phyloP scores from a whole-genome alignment of 2,888 invertebrate species.

The Amphipoea oculea region DNA sequence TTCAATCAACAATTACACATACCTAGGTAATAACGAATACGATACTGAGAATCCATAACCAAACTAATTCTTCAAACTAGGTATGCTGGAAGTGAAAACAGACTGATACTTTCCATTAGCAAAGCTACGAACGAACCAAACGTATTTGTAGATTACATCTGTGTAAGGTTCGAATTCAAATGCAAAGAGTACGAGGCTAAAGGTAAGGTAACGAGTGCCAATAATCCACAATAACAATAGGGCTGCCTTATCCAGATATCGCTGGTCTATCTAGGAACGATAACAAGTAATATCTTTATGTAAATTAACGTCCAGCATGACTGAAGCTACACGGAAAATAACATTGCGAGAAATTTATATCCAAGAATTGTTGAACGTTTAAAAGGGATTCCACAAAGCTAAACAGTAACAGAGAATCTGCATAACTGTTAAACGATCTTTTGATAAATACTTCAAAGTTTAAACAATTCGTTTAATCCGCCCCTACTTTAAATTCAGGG shows the following conservation, averaged over 20 bases:
- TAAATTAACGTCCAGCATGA: conserved; percentile 10
- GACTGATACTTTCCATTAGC: conserved; percentile 42
- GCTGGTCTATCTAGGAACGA: conserved; percentile 16
- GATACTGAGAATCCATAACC: conserved; percentile 43
- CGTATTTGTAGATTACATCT: conserved; percentile 46
- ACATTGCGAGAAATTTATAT: conserved; percentile 1
- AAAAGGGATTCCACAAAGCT: conserved; percentile 26
- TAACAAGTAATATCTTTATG: conserved; percentile 22
- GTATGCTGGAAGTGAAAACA: conserved; percentile 45
- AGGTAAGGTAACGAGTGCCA: conserved; percentile 61
- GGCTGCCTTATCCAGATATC: conserved; percentile 47
- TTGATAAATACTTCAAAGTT: conserved; percentile 31
- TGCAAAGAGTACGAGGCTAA: conserved; percentile 64
- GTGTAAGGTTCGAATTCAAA: conserved; percentile 63
- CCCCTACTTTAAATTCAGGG: conserved; percentile 39
- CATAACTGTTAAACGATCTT: conserved; percentile 7
- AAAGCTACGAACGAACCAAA: conserved; percentile 10
- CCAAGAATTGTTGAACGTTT: conserved; percentile 7
- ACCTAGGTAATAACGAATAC: conserved; percentile 36
- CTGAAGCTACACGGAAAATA: conserved; percentile 13
- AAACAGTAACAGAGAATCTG: conserved; percentile 10
- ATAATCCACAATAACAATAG: conserved; percentile 62
- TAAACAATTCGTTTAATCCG: conserved; percentile 38
- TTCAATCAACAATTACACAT: conserved; percentile 40
- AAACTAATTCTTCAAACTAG: conserved; percentile 49